phyloP scores from a whole-genome alignment of 2,113 vertebrate species.

The Telmatochromis brachygnathus region DNA sequence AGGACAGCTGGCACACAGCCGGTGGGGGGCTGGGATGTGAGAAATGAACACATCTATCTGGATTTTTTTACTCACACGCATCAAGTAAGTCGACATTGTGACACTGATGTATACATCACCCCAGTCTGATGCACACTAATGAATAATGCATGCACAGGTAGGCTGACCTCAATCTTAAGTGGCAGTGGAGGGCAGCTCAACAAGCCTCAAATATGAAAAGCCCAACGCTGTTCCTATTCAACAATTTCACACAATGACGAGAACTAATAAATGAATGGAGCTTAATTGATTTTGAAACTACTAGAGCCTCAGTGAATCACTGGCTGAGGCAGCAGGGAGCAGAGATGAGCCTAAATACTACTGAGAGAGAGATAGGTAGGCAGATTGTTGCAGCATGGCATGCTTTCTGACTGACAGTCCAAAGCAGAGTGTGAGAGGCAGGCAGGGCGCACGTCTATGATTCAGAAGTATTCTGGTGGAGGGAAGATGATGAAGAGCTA shows the following conservation, averaged over 20 bases:
- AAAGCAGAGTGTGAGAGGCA: slow-evolving; percentile 43
- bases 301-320: neutral
- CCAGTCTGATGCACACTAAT: neutral
- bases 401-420: slow-evolving; percentile 32
- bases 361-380: slow-evolving; percentile 9
- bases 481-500: slow-evolving; percentile 30
- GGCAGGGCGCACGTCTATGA: slow-evolving; percentile 38
- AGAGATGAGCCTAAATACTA: neutral
- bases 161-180: neutral
- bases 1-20: slow-evolving; percentile 45
- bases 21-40: neutral
- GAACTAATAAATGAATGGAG: neutral
- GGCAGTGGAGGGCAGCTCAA: neutral
- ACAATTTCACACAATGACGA: neutral
- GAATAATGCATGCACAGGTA: neutral
- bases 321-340: neutral
- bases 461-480: slow-evolving; percentile 53
- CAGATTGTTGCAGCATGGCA: slow-evolving; percentile 2
- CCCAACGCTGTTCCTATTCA: neutral
- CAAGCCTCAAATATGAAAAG: neutral
- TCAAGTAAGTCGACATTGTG: neutral
- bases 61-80: neutral
- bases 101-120: neutral
- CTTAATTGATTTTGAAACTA: neutral
- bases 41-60: slow-evolving; percentile 15